Base-by-base conservation (phyloP, 2,888 invertebrate species). In the Venusia cambrica region DNA sequence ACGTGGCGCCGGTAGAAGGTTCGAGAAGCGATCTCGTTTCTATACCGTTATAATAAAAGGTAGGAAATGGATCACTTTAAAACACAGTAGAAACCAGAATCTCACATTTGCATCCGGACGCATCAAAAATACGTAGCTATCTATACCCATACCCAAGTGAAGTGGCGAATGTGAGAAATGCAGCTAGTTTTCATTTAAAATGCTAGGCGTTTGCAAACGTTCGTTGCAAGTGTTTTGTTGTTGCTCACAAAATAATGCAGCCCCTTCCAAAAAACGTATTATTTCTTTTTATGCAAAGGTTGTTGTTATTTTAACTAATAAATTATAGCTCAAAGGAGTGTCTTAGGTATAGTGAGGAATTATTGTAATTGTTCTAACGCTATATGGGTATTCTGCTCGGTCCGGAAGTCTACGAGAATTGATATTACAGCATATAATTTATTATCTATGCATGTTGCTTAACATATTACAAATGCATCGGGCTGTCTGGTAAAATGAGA, bases 381-480 rank as follows among this genome's bases (percentile, higher is more conserved):
- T 17, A 29, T 36, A 19, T 24, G 12, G 5, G 14, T 13, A 34
- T 7, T 12, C n/a, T 13, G 21, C 10, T 24, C 4, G 7, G 11
- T 12, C 12, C 4, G 35, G 45, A 38, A 37, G 35, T 36, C 33
- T 38, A 37, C 18, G 31, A 36, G 28, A 41, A 34, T 36, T 6
- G 16, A 22, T 32, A n/a, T n/a, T n/a, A 38, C 26, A 27, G 32
- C 32, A 18, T 30, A 35, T 17, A 35, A 46, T 36, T 17, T 34
- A 28, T 36, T 48, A 52, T 45, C 45, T 40, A 39, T 30, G 32
- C 29, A 42, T 35, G 14, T 21, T 24, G 35, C 25, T 44, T 46
- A 57, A 63, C 60, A 51, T 51, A 72, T 75, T 73, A 77, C 57
- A 66, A 74, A 76, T 77, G 76, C 73, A 76, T 69, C 63, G 57